Evolutionary conservation across 2,113 vertebrate genomes (phyloP), one percentile per base, ranked within the genome.

Genomic region (Zosterops borbonicus): DNA sequence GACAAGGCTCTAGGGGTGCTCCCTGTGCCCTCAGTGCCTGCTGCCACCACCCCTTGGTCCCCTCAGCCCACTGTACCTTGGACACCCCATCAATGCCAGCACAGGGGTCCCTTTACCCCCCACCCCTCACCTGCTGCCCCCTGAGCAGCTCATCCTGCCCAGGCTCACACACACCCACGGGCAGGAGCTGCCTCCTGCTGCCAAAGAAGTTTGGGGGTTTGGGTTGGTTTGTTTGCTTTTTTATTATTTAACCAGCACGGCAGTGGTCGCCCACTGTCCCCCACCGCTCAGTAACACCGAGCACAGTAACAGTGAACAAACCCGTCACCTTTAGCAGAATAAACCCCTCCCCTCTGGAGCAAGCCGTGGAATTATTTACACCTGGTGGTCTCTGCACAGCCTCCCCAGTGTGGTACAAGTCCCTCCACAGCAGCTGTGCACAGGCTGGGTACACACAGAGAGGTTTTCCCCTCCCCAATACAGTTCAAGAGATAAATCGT

Each of bases 321-420:
- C 95, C 96, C 95, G 50, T 31, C 75, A 60, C 97, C 97, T 97
- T 87, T 22, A 95, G 87, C 31, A 95, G 84, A 71, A 78, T 96
- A 84, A 97, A 90, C 98, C 97, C 97, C 97, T 97, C 98, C 98
- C 98, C 98, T 94, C 93, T 90, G n/a, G 24, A 98, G 98, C 98
- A 98, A 98, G 97, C 97, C 94, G 98, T 92, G 98, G 97, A 96
- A 98, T 98, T 98, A 99, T 98, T 98, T 98, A 98, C 98, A 99
- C 98, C 98, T 96, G 96, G 97, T 95, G 97, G 97, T 95, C 97
- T 98, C 98, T 97, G 96, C 96, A 98, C 98, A 98, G 98, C 98
- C 98, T 97, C 98, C 97, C 90, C 56, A 97, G 97, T 98, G 97
- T 97, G 80, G 91, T 95, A 98, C 98, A 89, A 94, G 97, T 95